phyloP scores from a whole-genome alignment of 2,797 vertebrate species.

The Setipinna tenuifilis region DNA sequence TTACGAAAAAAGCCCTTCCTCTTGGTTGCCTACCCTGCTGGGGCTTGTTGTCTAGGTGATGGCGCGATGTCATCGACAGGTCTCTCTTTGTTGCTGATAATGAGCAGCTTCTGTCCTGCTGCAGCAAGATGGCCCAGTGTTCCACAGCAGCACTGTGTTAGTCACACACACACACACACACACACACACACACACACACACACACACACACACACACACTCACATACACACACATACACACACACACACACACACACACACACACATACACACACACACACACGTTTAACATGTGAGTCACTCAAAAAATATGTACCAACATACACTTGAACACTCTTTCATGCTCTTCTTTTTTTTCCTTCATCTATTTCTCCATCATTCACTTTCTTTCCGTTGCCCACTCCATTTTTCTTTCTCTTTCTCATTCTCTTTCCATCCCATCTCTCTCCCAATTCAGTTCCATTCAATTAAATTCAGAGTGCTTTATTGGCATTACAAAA shows the following conservation, averaged over 20 bases:
- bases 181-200: too few relatives aligned
- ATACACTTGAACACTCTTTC: not conserved
- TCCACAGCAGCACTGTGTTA: not conserved
- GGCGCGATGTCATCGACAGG: constrained; percentile 21
- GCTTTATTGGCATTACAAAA: too few relatives aligned
- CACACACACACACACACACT: too few relatives aligned
- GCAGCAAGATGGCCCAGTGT: not conserved
- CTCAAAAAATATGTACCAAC: too few relatives aligned
- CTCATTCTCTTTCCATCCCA: too few relatives aligned
- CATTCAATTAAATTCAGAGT: too few relatives aligned
- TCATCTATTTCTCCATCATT: not conserved
- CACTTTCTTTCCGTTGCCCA: not conserved
- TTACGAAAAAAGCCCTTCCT: not conserved
- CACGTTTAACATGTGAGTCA: too few relatives aligned
- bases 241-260: too few relatives aligned
- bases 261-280: too few relatives aligned
- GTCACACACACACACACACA: not conserved
- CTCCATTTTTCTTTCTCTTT: too few relatives aligned
- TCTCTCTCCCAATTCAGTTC: too few relatives aligned
- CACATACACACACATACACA: too few relatives aligned
- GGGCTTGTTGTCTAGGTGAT: constrained; percentile 23
- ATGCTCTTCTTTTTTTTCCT: constrained; percentile 9
- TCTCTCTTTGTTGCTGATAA: constrained; percentile 13
- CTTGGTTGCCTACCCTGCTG: constrained; percentile 22
- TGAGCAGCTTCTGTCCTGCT: not conserved